Conservation (phyloP, 2,113 vertebrate species). For the Mastomys coucha region DNA sequence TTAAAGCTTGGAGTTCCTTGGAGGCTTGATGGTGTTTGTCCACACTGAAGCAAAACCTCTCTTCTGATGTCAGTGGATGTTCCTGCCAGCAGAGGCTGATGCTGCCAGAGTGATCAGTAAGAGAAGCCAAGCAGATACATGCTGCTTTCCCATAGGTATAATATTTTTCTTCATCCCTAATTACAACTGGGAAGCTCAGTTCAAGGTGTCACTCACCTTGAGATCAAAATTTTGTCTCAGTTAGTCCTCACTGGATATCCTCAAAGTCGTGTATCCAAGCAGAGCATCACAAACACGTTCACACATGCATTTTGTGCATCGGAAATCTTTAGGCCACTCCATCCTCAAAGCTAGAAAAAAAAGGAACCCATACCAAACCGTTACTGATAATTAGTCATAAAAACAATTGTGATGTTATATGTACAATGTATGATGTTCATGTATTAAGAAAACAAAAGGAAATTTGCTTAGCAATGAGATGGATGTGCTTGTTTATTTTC, state of each 20-base stretch:
- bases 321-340: background rate
- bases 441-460: background rate
- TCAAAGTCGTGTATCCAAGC: background rate
- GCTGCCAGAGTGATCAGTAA: background rate
- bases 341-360: background rate
- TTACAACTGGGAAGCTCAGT: background rate
- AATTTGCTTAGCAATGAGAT: background rate
- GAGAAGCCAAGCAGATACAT: no score
- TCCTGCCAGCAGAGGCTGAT: background rate
- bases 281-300: background rate
- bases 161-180: background rate
- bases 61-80: background rate
- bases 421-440: background rate
- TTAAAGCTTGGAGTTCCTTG: background rate
- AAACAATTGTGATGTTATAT: background rate
- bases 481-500: background rate
- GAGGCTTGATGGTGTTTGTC: background rate
- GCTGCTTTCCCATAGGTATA: rapidly evolving
- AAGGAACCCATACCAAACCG: background rate
- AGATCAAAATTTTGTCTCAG: background rate
- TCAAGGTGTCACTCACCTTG: background rate
- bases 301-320: background rate
- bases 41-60: background rate
- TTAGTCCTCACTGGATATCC: background rate
- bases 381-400: background rate